These are phyloP conservation scores for Noctua fimbriata DNA, from an alignment of 2,888 invertebrate genomes.

Conservation along the genomic window DNA sequence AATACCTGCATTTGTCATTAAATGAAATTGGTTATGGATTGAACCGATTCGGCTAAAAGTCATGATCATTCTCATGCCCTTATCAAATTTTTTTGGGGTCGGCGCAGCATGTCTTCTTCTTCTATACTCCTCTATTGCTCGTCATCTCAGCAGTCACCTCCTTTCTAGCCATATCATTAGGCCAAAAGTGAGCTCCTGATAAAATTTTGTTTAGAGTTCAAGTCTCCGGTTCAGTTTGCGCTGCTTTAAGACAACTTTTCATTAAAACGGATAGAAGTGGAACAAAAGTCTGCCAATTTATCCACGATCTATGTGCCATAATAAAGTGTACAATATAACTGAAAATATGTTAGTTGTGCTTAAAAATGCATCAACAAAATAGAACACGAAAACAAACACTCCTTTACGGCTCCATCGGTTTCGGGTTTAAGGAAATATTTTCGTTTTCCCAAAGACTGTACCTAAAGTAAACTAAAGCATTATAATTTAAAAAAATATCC, in stretches of 20 bases:
- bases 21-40: not conserved
- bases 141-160: too few species aligned
- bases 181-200: not conserved
- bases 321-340: not conserved
- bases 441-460: not conserved
- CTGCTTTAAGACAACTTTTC: not conserved
- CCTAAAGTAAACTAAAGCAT: not conserved
- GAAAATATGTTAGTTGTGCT: not conserved
- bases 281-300: not conserved
- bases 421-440: not conserved
- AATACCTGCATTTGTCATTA: too few species aligned
- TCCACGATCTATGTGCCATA: not conserved
- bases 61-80: too few species aligned
- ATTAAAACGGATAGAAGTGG: not conserved
- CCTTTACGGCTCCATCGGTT: not conserved
- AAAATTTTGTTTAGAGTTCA: not conserved
- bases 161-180: too few species aligned
- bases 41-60: not conserved
- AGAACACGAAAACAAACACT: not conserved
- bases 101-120: too few species aligned
- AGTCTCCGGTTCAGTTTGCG: not conserved
- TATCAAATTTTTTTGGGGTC: too few species aligned
- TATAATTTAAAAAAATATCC: not conserved
- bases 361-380: not conserved
- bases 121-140: too few species aligned